Percentiles rank a stretch among this genome's conserved stretches.
Conservation (phyloP, 2,888 invertebrate species). For the Thymelicus sylvestris region DNA sequence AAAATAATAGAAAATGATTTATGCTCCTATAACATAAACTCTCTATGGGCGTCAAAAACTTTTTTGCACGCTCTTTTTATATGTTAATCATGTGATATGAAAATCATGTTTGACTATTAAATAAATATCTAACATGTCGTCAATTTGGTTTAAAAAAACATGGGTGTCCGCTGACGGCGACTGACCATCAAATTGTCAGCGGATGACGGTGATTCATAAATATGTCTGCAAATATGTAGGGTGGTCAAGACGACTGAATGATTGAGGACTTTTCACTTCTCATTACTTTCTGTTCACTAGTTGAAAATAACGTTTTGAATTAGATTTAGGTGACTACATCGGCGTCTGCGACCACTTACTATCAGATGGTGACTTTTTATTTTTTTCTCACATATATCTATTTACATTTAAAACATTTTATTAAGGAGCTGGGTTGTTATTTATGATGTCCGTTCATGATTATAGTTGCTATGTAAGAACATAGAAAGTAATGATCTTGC, state of each 20-base stretch:
- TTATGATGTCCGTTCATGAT: no score
- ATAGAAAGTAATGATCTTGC: no score
- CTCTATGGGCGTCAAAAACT: neutral
- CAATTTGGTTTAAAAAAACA: conserved; percentile 38
- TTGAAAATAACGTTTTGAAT: no score
- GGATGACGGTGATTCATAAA: conserved; percentile 38
- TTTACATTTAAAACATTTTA: no score
- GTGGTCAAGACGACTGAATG: neutral
- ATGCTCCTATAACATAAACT: neutral
- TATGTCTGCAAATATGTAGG: conserved; percentile 28
- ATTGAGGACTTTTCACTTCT: neutral
- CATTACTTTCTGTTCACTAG: no score
- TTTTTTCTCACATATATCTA: no score
- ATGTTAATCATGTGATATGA: conserved; percentile 19
- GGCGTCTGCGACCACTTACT: no score
- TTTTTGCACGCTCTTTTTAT: conserved; percentile 4
- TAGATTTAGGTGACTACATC: no score
- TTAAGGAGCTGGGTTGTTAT: no score
- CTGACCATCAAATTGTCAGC: conserved; percentile 42
- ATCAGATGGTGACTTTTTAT: no score
- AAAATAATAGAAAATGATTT: neutral
- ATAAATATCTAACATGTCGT: conserved; percentile 38
- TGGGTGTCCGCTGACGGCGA: conserved; percentile 21
- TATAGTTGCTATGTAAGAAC: no score
- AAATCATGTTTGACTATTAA: conserved; percentile 32